phyloP scores from a whole-genome alignment of 2,888 invertebrate species.

The Eremobia ochroleuca region DNA sequence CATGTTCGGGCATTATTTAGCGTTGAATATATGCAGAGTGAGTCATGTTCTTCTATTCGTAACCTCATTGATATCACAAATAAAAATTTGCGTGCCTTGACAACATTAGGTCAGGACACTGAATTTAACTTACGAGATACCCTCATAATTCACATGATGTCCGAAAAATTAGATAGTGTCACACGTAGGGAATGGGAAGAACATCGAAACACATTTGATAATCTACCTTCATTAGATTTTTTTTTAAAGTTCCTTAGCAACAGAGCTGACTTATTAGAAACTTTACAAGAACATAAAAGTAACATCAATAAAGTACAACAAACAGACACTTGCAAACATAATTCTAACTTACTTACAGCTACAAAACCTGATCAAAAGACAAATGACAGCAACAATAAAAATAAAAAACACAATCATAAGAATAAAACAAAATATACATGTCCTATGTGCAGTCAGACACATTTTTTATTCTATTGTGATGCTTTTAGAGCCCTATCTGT shows the following conservation, averaged over 20 bases:
- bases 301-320: neutral
- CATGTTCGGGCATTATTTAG: neutral
- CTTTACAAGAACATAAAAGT: neutral
- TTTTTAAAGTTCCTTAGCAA: neutral
- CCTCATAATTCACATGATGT: neutral
- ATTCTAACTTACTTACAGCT: neutral
- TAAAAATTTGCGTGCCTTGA: neutral
- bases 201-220: neutral
- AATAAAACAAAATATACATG: neutral
- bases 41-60: neutral
- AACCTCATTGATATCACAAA: neutral
- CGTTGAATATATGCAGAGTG: neutral
- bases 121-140: neutral
- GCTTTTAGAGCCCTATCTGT: neutral
- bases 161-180: neutral
- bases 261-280: neutral
- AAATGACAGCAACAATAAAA: neutral
- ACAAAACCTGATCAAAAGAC: neutral
- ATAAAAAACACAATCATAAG: neutral
- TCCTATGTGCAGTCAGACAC: neutral
- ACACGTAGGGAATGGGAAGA: neutral
- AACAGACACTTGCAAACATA: neutral
- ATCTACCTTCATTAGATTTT: neutral
- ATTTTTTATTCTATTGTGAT: neutral
- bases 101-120: accelerated